Conservation (phyloP, 2,888 invertebrate genomes). For the Volucella inflata region DNA sequence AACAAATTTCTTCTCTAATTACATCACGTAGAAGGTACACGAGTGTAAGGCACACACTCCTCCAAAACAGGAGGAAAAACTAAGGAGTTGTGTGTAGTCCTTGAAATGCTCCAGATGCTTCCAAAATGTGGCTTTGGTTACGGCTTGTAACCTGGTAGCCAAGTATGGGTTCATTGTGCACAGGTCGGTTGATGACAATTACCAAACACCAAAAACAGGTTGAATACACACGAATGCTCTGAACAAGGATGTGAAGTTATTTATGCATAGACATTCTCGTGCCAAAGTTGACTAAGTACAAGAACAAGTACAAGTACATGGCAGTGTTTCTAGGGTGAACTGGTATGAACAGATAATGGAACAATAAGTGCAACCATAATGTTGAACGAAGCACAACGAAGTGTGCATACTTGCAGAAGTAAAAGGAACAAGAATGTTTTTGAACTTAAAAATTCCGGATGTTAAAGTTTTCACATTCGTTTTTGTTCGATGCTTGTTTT, state of each 20-base stretch:
- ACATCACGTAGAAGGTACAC: conserved; percentile 64
- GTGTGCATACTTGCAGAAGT: background rate
- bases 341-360: background rate
- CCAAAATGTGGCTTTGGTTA: conserved; percentile 41
- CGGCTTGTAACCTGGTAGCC: conserved; percentile 56
- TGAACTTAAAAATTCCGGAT: background rate
- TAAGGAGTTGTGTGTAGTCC: conserved; percentile 22
- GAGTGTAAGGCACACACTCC: conserved; percentile 47
- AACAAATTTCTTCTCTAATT: conserved; percentile 71
- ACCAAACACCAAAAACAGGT: conserved; percentile 63
- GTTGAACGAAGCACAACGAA: conserved; percentile 6
- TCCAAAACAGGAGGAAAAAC: conserved; percentile 2
- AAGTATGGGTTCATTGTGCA: conserved; percentile 50
- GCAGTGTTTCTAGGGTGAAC: too few relatives aligned
- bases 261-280: conserved; percentile 57
- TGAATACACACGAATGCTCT: conserved; percentile 15
- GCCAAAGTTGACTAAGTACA: conserved; percentile 51
- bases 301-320: conserved; percentile 41
- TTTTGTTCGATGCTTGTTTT: background rate
- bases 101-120: conserved; percentile 27
- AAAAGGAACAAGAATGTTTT: background rate
- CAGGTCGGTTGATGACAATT: conserved; percentile 65
- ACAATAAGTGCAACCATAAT: conserved; percentile 6
- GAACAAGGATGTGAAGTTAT: conserved; percentile 52
- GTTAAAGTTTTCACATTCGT: background rate